Conservation (phyloP, 2,888 invertebrate species). For the Pyrochroa serraticornis region DNA sequence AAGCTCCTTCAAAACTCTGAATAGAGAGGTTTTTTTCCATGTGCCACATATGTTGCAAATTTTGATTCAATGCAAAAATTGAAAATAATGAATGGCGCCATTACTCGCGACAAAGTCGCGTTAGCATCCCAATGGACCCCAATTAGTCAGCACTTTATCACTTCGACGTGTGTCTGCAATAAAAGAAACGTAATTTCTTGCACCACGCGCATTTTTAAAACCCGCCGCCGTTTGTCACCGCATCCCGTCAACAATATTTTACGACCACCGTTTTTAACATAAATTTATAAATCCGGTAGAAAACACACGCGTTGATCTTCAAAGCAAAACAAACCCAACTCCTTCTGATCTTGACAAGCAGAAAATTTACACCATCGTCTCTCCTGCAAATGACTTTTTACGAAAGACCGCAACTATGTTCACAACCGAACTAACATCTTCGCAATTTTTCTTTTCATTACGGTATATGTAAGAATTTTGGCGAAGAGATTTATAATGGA, state of each 20-base stretch:
- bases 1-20: too few species aligned
- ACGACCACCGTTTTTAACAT: conserved; percentile 7
- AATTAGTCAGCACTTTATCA: too few species aligned
- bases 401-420: not conserved
- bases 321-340: not conserved
- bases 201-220: not conserved
- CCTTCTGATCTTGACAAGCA: not conserved
- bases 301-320: conserved; percentile 4
- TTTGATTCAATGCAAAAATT: too few species aligned
- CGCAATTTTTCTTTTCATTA: not conserved
- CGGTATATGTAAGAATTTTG: conserved; percentile 5
- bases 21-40: too few species aligned
- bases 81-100: too few species aligned
- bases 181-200: not conserved
- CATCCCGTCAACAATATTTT: too few species aligned
- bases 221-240: not conserved
- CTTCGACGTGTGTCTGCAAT: too few species aligned
- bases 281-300: conserved; percentile 23
- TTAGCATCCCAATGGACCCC: too few species aligned
- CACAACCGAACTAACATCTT: not conserved
- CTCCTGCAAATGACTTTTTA: too few species aligned
- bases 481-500: conserved; percentile 13
- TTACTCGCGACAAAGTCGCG: too few species aligned
- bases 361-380: not conserved
- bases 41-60: too few species aligned